Evolutionary conservation across 2,888 invertebrate species (phyloP), one percentile per base, ranked within the genome.

Genomic region (Watsonalla cultraria): DNA sequence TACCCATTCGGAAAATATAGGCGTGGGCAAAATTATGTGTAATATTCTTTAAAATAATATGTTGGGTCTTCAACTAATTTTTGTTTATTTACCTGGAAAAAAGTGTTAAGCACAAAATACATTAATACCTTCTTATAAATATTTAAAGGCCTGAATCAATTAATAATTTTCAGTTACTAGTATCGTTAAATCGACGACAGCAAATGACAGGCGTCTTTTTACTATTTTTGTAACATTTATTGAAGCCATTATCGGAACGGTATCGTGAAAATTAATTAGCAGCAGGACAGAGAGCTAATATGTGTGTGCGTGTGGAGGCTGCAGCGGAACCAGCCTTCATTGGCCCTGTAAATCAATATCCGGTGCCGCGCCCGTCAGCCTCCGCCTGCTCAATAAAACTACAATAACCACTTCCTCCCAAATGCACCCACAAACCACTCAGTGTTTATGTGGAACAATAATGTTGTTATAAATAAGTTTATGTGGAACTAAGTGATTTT

Each of bases 321-420:
- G 71, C 74, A 72, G 68, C 66, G 85, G 85, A 81, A 80, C 74
- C 67, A 65, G 66, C 76, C 76, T 76, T 71, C 73, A 80, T 76
- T 81, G 82, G 79, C 73, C 75, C 76, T 75, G 78, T 87, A 84
- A 89, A 88, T 87, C 88, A 86, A 90, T 90, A 89, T 88, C 89
- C 90, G 86, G 84, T 80, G 76, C 74, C 68, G 75, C 74, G 80
- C 70, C 71, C 68, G 69, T 71, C 77, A 72, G 72, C 67, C 72
- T 68, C 68, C 55, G 62, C 60, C 62, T 68, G 66, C 63, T 65
- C 62, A 70, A 70, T 71, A 68, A 68, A 71, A 72, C 56, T 64
- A 55, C 58, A 64, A 68, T 74, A 74, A 74, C 74, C 69, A 72
- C 71, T 66, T 72, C 70, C 68, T 68, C 63, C 65, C 67, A 61